These are phyloP conservation scores for Calephelis virginiensis DNA, from an alignment of 1,140 invertebrate genomes.

Conservation along the genomic window DNA sequence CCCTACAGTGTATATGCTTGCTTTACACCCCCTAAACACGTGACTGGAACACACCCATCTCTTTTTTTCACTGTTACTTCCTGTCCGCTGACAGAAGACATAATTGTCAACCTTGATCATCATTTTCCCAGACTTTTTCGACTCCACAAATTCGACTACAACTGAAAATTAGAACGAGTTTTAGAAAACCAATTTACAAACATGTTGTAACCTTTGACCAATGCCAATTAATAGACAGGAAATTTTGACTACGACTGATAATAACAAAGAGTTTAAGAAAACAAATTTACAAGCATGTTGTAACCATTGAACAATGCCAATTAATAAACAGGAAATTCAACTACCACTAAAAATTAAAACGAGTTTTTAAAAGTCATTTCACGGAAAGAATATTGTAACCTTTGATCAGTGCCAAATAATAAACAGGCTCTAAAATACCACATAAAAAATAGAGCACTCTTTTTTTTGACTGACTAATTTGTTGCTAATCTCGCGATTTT, in stretches of 20 bases:
- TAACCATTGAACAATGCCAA: no score
- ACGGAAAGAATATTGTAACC: no score
- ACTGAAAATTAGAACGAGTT: slow-evolving; percentile 31
- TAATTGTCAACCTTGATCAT: slow-evolving; percentile 42
- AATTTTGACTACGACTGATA: slow-evolving; percentile 28
- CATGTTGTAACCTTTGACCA: no score
- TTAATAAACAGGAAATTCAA: no score
- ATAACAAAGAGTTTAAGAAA: slow-evolving; percentile 1
- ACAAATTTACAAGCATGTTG: no score
- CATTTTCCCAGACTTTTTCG: slow-evolving; percentile 36
- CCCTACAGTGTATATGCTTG: slow-evolving; percentile 38
- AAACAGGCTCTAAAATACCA: no score
- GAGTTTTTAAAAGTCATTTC: background rate
- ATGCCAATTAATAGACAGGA: no score
- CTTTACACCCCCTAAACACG: slow-evolving; percentile 35
- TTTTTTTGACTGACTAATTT: no score
- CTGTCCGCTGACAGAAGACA: slow-evolving; percentile 38
- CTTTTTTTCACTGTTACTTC: slow-evolving; percentile 29
- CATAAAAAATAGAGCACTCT: no score
- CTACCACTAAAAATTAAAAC: slow-evolving; percentile 30
- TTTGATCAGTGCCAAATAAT: no score
- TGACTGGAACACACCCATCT: slow-evolving; percentile 46
- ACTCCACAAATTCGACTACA: slow-evolving; percentile 35
- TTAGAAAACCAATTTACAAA: background rate
- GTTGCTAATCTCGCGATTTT: no score